Evolutionary conservation across 2,888 invertebrate species (phyloP).

Genomic region (Microplitis deprimator): DNA sequence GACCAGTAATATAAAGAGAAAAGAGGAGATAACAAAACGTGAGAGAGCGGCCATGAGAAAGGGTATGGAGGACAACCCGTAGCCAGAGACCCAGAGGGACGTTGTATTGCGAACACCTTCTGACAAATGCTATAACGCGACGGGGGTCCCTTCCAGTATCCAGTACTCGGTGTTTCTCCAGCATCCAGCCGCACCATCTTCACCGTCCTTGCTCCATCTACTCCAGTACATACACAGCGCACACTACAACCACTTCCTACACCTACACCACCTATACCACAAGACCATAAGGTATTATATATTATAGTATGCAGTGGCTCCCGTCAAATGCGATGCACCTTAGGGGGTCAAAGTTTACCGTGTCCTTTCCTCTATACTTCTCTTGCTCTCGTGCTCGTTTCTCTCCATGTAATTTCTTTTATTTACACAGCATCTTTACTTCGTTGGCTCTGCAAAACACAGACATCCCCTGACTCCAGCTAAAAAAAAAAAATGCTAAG

Average conservation of each 20-base stretch:
- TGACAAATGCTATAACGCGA: slow-evolving; percentile 49
- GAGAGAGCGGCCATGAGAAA: slow-evolving; percentile 21
- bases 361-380: neutral
- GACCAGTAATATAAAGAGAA: neutral
- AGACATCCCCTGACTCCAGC: neutral
- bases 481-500: neutral
- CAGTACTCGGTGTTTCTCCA: slow-evolving; percentile 41
- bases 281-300: neutral
- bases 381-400: neutral
- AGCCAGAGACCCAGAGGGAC: neutral
- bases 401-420: neutral
- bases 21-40: slow-evolving; percentile 21
- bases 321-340: slow-evolving; percentile 43
- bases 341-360: slow-evolving; percentile 46
- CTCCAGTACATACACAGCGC: neutral
- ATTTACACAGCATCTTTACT: neutral
- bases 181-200: neutral
- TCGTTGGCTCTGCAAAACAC: neutral
- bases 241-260: too few relatives aligned
- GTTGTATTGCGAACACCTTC: slow-evolving; percentile 48
- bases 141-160: slow-evolving; percentile 46
- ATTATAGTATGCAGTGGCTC: slow-evolving; percentile 40
- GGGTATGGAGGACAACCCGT: neutral
- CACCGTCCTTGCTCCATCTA: slow-evolving; percentile 19
- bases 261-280: too few relatives aligned